phyloP scores from a whole-genome alignment of 2,888 invertebrate genomes.

The Mesorhabditis belari region DNA sequence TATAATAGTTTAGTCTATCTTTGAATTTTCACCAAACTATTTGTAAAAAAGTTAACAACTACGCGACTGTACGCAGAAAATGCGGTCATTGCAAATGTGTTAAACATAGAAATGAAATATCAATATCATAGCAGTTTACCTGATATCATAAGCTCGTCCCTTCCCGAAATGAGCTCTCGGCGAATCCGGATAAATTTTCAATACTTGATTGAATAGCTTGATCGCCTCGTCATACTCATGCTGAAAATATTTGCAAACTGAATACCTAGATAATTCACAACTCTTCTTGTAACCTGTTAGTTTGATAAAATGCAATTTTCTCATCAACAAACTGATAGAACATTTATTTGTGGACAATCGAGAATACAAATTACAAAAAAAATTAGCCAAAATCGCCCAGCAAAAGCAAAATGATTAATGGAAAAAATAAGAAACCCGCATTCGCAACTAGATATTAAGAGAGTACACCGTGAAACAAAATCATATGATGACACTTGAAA shows the following conservation, averaged over 20 bases:
- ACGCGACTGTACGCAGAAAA: no score
- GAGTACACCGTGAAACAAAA: neutral
- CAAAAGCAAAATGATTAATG: no score
- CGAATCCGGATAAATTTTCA: slow-evolving; percentile 28
- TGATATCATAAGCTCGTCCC: slow-evolving; percentile 35
- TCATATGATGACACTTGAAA: no score
- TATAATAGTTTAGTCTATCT: no score
- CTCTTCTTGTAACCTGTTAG: neutral
- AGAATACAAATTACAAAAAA: no score
- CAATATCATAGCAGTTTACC: slow-evolving; percentile 2
- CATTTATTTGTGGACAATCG: neutral
- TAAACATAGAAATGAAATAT: neutral
- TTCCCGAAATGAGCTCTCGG: slow-evolving; percentile 45
- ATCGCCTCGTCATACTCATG: slow-evolving; percentile 43
- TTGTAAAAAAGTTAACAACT: no score
- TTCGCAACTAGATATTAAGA: neutral
- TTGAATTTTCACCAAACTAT: no score
- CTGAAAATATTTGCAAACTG: no score
- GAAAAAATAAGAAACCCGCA: neutral
- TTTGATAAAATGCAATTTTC: neutral
- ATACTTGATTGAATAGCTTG: slow-evolving; percentile 37
- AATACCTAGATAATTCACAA: no score
- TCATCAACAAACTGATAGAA: neutral
- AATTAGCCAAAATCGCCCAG: no score
- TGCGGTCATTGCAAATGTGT: neutral